phyloP scores from a whole-genome alignment of 2,113 vertebrate genomes.

The Vicugna pacos region DNA sequence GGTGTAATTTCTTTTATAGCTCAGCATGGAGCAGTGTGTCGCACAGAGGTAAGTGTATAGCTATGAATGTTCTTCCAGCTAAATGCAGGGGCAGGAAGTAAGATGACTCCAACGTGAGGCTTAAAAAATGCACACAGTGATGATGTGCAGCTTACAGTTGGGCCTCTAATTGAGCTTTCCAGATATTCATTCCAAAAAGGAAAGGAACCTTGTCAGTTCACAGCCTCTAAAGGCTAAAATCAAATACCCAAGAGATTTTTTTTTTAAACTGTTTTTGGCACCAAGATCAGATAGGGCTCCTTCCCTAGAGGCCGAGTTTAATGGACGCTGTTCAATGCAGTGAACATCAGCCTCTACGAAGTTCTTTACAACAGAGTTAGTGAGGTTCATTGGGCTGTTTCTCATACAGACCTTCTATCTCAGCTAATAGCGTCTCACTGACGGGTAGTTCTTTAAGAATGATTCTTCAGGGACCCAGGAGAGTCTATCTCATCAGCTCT shows the following conservation, averaged over 20 bases:
- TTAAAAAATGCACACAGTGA: not conserved
- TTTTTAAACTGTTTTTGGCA: constrained; percentile 29
- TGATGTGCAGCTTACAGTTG: not conserved
- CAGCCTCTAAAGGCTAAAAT: not conserved
- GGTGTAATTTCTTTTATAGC: not conserved
- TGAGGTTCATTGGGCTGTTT: not conserved
- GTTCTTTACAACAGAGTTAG: not conserved
- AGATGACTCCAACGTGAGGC: not conserved
- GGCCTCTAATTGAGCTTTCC: not conserved
- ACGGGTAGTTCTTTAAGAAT: not conserved
- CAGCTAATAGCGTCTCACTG: not conserved
- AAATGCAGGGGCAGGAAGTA: not conserved
- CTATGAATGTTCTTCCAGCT: not conserved
- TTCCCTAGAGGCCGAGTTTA: not conserved
- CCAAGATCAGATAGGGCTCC: not conserved
- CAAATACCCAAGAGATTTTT: not conserved
- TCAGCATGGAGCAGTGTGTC: not conserved
- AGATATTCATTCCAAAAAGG: not conserved
- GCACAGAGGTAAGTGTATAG: not conserved
- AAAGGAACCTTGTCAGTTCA: constrained; percentile 23
- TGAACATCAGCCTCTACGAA: not conserved
- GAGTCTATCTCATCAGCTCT: not conserved
- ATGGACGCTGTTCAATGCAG: too few relatives aligned
- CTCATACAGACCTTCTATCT: not conserved
- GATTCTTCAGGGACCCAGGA: not conserved